Percentiles rank a stretch among this genome's conserved stretches.
Conservation (phyloP, 1,140 invertebrate genomes). For the Zophobas atratus region DNA sequence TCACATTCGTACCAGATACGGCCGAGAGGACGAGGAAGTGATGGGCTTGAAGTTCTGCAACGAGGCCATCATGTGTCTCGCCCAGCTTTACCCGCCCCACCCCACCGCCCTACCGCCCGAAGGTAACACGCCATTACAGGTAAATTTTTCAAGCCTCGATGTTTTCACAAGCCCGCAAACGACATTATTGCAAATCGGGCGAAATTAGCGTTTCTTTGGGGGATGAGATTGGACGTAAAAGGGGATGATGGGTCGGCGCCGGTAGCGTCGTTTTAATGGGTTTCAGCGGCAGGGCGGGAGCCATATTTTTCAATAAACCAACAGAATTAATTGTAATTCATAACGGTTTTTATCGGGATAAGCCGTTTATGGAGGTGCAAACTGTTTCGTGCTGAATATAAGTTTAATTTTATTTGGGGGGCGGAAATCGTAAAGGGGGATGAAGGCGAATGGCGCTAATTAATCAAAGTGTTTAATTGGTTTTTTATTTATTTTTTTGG, state of each 20-base stretch:
- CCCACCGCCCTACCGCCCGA: constrained; percentile 61
- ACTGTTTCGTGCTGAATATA: not conserved
- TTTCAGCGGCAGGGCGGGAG: not conserved
- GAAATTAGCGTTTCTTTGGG: not conserved
- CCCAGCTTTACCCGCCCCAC: constrained; percentile 84
- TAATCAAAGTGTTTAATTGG: no score
- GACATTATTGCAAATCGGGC: constrained; percentile 12
- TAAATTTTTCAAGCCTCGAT: constrained; percentile 65
- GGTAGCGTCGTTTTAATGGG: not conserved
- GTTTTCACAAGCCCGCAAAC: not conserved
- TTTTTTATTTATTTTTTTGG: no score
- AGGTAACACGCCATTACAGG: constrained; percentile 81
- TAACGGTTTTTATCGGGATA: constrained; percentile 1
- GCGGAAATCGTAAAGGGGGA: not conserved
- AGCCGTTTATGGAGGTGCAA: not conserved
- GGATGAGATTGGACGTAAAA: not conserved
- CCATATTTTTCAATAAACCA: not conserved
- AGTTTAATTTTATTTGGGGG: not conserved
- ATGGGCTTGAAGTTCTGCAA: constrained; percentile 95
- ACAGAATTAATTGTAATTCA: constrained; percentile 1
- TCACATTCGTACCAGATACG: constrained; percentile 75
- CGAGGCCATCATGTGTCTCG: constrained; percentile 89
- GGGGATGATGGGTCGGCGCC: not conserved
- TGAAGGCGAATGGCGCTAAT: no score
- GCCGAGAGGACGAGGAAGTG: constrained; percentile 92